phyloP scores from a whole-genome alignment of 2,888 invertebrate genomes.

The Eristalis tenax region DNA sequence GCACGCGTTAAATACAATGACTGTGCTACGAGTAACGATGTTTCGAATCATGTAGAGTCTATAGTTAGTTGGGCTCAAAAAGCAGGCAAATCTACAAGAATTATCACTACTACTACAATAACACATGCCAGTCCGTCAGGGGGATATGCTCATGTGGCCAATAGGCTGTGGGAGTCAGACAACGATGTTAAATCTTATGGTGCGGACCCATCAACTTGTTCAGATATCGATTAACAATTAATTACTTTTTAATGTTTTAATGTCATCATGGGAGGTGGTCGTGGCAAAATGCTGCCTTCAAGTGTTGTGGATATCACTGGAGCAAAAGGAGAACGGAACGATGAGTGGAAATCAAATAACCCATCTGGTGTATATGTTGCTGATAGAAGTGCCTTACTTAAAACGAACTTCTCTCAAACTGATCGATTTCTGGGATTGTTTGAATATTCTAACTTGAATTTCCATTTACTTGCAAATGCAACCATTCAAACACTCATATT shows the following conservation, averaged over 20 bases:
- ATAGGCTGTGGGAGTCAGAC: slow-evolving; percentile 88
- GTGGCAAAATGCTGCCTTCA: slow-evolving; percentile 86
- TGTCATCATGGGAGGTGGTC: slow-evolving; percentile 90
- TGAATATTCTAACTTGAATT: slow-evolving; percentile 82
- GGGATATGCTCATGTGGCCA: slow-evolving; percentile 84
- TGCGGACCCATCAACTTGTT: slow-evolving; percentile 80
- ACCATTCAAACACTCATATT: slow-evolving; percentile 87
- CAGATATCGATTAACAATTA: slow-evolving; percentile 89
- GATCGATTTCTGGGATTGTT: slow-evolving; percentile 84
- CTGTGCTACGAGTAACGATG: slow-evolving; percentile 84
- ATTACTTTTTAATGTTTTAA: slow-evolving; percentile 85
- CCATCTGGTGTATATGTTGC: slow-evolving; percentile 83
- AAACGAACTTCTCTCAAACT: slow-evolving; percentile 79
- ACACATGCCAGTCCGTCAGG: slow-evolving; percentile 91
- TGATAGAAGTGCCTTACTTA: slow-evolving; percentile 83
- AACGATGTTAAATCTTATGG: slow-evolving; percentile 80
- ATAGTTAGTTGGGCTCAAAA: slow-evolving; percentile 87
- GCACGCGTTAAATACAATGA: slow-evolving; percentile 85
- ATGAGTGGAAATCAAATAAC: slow-evolving; percentile 86
- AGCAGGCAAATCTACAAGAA: slow-evolving; percentile 84
- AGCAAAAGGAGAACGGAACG: slow-evolving; percentile 83
- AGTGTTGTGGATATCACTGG: slow-evolving; percentile 81
- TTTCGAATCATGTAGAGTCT: slow-evolving; percentile 84
- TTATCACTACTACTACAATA: slow-evolving; percentile 89
- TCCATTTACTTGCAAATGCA: slow-evolving; percentile 81